A percentile compares a stretch with the other conserved stretches of the same genome.
Evolutionary conservation across 1,140 invertebrate species (phyloP).

Genomic region (Orchesella cincta): DNA sequence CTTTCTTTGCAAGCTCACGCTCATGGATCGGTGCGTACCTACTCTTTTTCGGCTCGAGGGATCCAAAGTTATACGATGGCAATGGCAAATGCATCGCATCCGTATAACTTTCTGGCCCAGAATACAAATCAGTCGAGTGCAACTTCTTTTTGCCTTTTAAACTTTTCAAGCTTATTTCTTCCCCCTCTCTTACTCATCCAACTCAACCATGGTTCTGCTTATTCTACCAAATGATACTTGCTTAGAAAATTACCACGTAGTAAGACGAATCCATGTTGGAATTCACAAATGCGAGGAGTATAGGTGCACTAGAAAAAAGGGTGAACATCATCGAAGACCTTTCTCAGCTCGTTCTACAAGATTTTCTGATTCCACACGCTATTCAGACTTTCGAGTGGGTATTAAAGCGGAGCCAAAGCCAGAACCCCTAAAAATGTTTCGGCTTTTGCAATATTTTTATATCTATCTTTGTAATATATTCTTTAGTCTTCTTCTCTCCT

Average conservation of each 20-base stretch:
- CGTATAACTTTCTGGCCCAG: conserved; percentile 6
- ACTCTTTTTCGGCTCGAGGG: conserved; percentile 9
- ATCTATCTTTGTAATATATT: not conserved
- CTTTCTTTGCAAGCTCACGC: not conserved
- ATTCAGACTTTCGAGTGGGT: not conserved
- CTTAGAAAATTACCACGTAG: conserved; percentile 19
- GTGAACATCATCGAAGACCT: conserved; percentile 1
- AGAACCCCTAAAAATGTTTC: not conserved
- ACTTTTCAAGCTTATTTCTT: conserved; percentile 17
- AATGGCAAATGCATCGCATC: conserved; percentile 16
- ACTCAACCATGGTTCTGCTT: not conserved
- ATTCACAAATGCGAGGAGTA: not conserved
- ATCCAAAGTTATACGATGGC: conserved; percentile 16
- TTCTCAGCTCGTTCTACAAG: conserved; percentile 5
- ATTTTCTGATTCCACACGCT: conserved; percentile 22
- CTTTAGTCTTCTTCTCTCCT: not conserved
- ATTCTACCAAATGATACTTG: not conserved
- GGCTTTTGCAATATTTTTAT: not conserved
- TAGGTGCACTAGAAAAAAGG: not conserved
- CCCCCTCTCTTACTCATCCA: not conserved
- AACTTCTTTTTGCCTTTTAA: not conserved
- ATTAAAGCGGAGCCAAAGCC: not conserved
- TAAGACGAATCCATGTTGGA: not conserved
- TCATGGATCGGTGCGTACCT: not conserved
- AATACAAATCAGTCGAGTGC: conserved; percentile 19